Evolutionary conservation across 2,797 vertebrate genomes (phyloP).

Genomic region (Pampus argenteus): DNA sequence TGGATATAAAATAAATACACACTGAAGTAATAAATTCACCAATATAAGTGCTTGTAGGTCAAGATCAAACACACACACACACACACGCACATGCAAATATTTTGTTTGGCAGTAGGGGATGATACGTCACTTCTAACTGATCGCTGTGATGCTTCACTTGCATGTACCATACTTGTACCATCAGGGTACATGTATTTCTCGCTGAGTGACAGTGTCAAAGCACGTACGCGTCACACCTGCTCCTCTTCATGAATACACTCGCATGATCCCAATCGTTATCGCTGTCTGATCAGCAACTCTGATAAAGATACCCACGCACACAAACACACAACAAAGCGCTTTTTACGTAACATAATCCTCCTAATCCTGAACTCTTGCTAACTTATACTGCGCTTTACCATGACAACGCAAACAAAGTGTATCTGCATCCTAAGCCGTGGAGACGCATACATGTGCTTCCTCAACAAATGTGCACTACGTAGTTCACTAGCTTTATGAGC

Average conservation of each 20-base stretch:
- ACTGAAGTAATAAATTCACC: no score
- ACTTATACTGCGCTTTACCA: conserved; percentile 25
- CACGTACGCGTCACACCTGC: not conserved
- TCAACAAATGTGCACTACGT: conserved; percentile 22
- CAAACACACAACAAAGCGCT: conserved; percentile 14
- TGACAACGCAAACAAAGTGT: conserved; percentile 7
- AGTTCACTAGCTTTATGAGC: not conserved
- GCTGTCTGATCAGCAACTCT: conserved; percentile 45
- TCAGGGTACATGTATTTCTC: conserved; percentile 3
- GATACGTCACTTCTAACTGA: not conserved
- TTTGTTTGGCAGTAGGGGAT: not conserved
- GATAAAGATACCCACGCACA: conserved; percentile 38
- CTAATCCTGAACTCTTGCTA: conserved; percentile 37
- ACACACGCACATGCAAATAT: not conserved
- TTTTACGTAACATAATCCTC: conserved; percentile 49
- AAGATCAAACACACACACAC: no score
- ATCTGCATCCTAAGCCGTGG: conserved; percentile 16
- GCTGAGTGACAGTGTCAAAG: conserved; percentile 25
- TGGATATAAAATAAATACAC: not conserved
- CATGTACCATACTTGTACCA: not conserved
- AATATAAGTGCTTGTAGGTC: no score
- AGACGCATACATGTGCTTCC: conserved; percentile 23
- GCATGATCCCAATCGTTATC: conserved; percentile 39
- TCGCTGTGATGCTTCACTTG: conserved; percentile 11
- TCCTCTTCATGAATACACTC: conserved; percentile 59